These are phyloP conservation scores for Alosa alosa DNA, from an alignment of 2,113 vertebrate species.

Conservation along the genomic window DNA sequence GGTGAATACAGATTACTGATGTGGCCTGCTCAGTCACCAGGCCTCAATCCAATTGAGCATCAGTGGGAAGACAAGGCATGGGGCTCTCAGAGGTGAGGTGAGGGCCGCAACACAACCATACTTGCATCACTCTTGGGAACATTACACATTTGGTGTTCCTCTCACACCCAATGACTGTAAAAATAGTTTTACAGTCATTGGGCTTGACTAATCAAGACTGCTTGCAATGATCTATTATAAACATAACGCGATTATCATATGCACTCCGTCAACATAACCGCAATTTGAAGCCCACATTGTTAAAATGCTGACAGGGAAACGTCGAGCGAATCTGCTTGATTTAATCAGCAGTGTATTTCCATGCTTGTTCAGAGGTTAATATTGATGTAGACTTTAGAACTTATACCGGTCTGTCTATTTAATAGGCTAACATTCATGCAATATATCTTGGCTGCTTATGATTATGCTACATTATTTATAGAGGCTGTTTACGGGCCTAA, in stretches of 20 bases:
- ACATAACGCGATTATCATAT: no score
- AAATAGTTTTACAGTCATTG: background rate
- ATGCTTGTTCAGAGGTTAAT: background rate
- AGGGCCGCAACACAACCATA: background rate
- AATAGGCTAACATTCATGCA: background rate
- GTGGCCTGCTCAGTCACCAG: slow-evolving; percentile 2
- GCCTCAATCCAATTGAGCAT: background rate
- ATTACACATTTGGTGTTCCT: background rate
- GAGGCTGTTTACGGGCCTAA: background rate
- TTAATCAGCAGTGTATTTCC: background rate
- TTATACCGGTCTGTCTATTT: background rate
- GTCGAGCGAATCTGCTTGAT: background rate
- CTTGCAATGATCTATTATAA: no score
- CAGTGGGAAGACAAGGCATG: background rate
- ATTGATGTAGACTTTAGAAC: background rate
- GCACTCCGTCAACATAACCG: background rate
- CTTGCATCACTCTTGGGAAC: background rate
- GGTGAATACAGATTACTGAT: background rate
- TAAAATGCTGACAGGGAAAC: background rate
- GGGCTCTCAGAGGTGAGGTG: background rate
- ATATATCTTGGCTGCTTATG: background rate
- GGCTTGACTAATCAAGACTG: background rate
- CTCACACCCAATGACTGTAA: background rate
- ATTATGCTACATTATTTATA: background rate
- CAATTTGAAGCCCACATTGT: background rate